phyloP scores from a whole-genome alignment of 2,797 vertebrate genomes.

The Chelmon rostratus region DNA sequence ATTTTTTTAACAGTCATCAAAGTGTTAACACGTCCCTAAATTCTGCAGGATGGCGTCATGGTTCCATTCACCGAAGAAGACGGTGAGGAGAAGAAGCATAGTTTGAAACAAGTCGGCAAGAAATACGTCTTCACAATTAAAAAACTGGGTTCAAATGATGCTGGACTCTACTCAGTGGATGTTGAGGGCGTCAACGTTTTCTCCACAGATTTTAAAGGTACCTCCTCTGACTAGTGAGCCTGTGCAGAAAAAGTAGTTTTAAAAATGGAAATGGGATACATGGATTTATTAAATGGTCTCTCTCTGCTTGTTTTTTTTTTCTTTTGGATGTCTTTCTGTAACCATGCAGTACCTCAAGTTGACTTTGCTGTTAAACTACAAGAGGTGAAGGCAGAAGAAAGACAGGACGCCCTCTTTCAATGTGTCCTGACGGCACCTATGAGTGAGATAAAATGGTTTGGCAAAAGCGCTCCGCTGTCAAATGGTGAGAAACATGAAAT shows the following conservation, averaged over 20 bases:
- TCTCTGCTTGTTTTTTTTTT: neutral
- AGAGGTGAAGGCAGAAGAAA: slow-evolving; percentile 86
- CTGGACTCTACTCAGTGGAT: slow-evolving; percentile 91
- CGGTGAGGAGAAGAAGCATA: slow-evolving; percentile 78
- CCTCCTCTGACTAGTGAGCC: neutral
- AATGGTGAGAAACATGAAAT: slow-evolving; percentile 85
- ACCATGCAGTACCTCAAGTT: slow-evolving; percentile 75
- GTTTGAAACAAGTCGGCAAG: slow-evolving; percentile 87
- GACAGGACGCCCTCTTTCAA: slow-evolving; percentile 86
- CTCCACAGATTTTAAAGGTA: slow-evolving; percentile 91
- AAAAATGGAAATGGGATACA: neutral
- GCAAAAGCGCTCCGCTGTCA: slow-evolving; percentile 81
- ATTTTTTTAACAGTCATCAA: neutral
- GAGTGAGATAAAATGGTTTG: slow-evolving; percentile 85
- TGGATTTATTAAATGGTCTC: neutral
- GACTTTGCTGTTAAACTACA: slow-evolving; percentile 87
- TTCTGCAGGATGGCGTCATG: slow-evolving; percentile 88
- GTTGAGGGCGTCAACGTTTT: slow-evolving; percentile 90
- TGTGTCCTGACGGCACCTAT: slow-evolving; percentile 86
- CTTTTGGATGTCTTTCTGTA: slow-evolving; percentile 33
- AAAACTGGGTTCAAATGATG: slow-evolving; percentile 87
- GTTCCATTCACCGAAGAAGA: slow-evolving; percentile 82
- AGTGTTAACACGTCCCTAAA: slow-evolving; percentile 2
- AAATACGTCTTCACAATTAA: slow-evolving; percentile 88
- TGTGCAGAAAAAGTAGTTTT: neutral